Base-by-base conservation (phyloP, 2,888 invertebrate genomes). In the Cecidostiba fungosa region DNA sequence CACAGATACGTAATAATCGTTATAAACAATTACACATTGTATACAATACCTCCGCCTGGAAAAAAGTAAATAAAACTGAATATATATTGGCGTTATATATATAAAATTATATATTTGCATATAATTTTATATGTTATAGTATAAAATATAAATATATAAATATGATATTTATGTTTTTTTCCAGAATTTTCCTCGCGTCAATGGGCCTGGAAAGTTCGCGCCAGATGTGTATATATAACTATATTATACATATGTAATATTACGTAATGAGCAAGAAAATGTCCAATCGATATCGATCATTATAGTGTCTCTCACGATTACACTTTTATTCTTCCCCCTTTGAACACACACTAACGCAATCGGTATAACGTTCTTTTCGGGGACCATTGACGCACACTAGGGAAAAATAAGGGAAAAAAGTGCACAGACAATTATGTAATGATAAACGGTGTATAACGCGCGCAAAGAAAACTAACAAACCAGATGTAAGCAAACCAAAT, bases 121-220 rank as follows among this genome's bases (percentile, higher is more conserved):
- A 85, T 77, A 81, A 76, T 72, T 85, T 76, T 85, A 81, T 85
- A 73, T 81, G 70, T 81, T 62, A 78, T 72, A 29, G 72, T 76
- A 29, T 36, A 77, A 23, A 77, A n/a, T 59, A 81, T 23, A 76
- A 47, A 73, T 77, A 81, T 73, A 78, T 80, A 85, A 77, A 88
- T 23, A 32, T 47, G 72, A 83, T 43, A 72, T 73, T 36, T 70
- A 43, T 72, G 54, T 62, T 29, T 50, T 26, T 80, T 36, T 66
- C 47, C 66, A 23, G 50, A 66, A 76, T 29, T 70, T 77, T 43
- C 69, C 43, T 66, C 59, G 78, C 73, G 72, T 36, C 73, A 29
- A 66, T 8, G 54, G 77, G 39, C 88, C 85, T 87, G 86, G 81
- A 85, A 76, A 59, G 73, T 73, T 82, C 84, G 86, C 82, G 85